These are phyloP conservation scores for Coenobita brevimanus DNA, from an alignment of 1,140 invertebrate genomes.

Conservation along the genomic window DNA sequence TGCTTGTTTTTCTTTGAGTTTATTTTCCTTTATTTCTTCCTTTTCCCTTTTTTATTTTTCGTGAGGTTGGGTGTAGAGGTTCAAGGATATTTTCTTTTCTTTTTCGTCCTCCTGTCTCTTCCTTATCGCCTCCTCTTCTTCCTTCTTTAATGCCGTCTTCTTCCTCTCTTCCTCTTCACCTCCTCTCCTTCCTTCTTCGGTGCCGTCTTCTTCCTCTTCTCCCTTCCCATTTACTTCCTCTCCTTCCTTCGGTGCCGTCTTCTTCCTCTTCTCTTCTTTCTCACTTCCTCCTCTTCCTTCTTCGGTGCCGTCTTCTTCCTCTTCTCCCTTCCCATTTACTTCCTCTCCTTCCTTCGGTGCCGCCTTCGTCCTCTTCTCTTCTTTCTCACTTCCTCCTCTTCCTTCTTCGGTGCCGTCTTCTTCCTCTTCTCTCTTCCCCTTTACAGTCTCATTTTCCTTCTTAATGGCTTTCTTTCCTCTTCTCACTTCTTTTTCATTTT, in stretches of 20 bases:
- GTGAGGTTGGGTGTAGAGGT: too few species aligned
- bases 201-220: neutral
- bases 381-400: too few species aligned
- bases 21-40: too few species aligned
- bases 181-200: too few species aligned
- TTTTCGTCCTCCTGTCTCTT: neutral
- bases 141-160: too few species aligned
- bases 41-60: neutral
- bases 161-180: conserved; percentile 1
- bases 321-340: neutral
- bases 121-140: too few species aligned
- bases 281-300: too few species aligned
- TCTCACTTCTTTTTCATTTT: neutral
- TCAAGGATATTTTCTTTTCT: neutral
- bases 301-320: neutral
- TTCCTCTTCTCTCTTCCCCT: neutral
- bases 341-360: neutral
- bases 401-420: neutral
- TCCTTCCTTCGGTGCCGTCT: neutral
- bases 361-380: neutral
- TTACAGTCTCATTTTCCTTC: neutral
- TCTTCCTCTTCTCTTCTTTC: neutral
- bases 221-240: neutral
- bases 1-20: neutral
- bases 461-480: neutral